Base-by-base conservation (phyloP, 2,113 vertebrate genomes). In the Rousettus leschenaultii region DNA sequence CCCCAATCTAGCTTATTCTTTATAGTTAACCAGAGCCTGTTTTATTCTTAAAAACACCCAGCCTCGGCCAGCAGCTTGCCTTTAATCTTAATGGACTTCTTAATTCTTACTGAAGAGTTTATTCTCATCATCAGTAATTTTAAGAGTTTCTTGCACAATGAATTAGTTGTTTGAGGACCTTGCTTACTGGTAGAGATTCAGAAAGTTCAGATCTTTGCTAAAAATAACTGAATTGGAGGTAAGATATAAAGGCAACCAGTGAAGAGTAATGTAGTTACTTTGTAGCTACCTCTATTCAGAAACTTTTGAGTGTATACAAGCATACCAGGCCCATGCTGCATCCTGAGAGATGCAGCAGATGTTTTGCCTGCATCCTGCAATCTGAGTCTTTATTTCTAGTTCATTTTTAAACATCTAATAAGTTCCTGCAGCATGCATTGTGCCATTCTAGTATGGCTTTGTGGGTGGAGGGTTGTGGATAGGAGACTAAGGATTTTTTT, bases 121-220 rank as follows among this genome's bases (percentile, higher is more conserved):
- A 48, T 75, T 83, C 22, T 89, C 43, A 15, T 68, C 66, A 30
- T 35, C 63, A 65, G 33, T 65, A 14, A 65, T 86, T 79, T 93
- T 73, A 85, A 83, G 30, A 65, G 57, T 30, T 87, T 70, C 66
- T 90, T 71, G 1, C 11, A 73, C 33, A 82, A 4, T 40, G 28
- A 74, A 2, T 80, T 78, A 45, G 28, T 88, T 89, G 7, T 86
- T 74, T 83, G 70, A 92, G 51, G 57, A 66, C 45, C 21, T 65
- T 18, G 70, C 94, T 51, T 86, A n/a, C 84, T 74, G 4, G 73
- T 66, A 38, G 8, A 13, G 26, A 74, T 91, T 87, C 89, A 77
- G 59, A 84, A 74, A 91, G 45, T 85, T 96, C 73, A 68, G 12
- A 68, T 75, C 16, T 83, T 96, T 91, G 48, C 66, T 91, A 65